Evolutionary conservation across 2,888 invertebrate genomes (phyloP).

Genomic region (Amphipoea oculea): DNA sequence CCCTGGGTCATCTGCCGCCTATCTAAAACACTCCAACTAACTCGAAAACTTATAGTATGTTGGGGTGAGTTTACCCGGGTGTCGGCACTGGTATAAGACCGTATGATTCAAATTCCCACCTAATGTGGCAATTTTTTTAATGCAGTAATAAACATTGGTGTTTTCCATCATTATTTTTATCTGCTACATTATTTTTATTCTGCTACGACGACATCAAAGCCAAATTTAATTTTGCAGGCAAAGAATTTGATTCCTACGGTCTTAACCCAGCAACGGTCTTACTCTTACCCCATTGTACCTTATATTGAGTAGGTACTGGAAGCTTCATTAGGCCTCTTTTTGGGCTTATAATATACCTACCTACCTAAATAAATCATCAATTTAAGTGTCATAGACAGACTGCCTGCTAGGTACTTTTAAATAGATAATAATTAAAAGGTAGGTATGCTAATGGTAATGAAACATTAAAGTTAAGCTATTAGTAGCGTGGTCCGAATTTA

Average conservation of each 20-base stretch:
- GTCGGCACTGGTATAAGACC: too few relatives aligned
- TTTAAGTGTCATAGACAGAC: neutral
- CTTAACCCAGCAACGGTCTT: too few relatives aligned
- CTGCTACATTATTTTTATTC: too few relatives aligned
- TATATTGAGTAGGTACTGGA: neutral
- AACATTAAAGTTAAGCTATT: neutral
- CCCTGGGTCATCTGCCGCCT: neutral
- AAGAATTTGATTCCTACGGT: too few relatives aligned
- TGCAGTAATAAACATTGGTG: too few relatives aligned
- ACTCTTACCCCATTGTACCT: too few relatives aligned
- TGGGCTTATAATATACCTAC: neutral
- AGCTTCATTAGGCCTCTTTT: neutral
- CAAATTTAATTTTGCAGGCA: too few relatives aligned
- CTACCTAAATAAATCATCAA: neutral
- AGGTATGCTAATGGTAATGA: neutral
- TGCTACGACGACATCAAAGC: too few relatives aligned
- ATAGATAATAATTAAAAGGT: slow-evolving; percentile 11
- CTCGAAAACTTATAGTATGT: neutral
- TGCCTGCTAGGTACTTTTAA: neutral
- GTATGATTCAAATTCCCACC: too few relatives aligned
- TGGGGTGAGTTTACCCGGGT: too few relatives aligned
- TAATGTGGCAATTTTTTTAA: too few relatives aligned
- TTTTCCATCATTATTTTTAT: too few relatives aligned
- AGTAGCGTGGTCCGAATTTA: neutral
- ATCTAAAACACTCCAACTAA: neutral